phyloP scores from a whole-genome alignment of 2,797 vertebrate genomes.

The Sebastiscus albofasciatus region DNA sequence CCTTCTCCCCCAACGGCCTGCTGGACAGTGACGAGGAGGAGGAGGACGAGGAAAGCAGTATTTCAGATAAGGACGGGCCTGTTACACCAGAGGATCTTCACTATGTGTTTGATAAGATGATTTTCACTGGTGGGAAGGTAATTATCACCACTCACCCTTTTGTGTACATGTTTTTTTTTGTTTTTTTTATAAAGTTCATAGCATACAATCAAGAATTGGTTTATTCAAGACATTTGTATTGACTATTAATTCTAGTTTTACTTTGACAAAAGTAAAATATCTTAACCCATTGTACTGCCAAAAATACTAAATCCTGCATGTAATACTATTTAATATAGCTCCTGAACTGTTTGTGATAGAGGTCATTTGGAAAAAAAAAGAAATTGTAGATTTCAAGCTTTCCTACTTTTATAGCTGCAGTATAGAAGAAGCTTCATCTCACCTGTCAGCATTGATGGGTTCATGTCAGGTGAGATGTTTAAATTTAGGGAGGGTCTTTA shows the following conservation, averaged over 20 bases:
- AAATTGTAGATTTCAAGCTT: neutral
- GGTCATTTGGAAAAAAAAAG: neutral
- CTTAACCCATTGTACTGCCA: neutral
- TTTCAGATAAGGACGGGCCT: slow-evolving; percentile 69
- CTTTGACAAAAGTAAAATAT: neutral
- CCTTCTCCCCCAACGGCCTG: slow-evolving; percentile 85
- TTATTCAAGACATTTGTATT: neutral
- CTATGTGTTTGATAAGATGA: slow-evolving; percentile 95
- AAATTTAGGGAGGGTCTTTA: neutral
- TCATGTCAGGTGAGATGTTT: neutral
- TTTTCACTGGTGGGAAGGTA: slow-evolving; percentile 98
- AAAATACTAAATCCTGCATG: neutral
- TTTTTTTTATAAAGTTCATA: neutral
- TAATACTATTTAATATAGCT: neutral
- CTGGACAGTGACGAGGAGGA: slow-evolving; percentile 78
- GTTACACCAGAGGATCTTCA: slow-evolving; percentile 86
- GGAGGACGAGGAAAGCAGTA: slow-evolving; percentile 66
- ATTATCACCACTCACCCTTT: neutral
- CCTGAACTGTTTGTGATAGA: neutral
- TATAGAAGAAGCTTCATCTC: neutral
- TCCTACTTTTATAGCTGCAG: neutral
- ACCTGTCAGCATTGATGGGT: neutral
- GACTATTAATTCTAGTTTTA: neutral
- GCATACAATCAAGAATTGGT: neutral
- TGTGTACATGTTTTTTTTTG: too few relatives aligned